Evolutionary conservation across 2,113 vertebrate species (phyloP).

Genomic region (Progne subis): DNA sequence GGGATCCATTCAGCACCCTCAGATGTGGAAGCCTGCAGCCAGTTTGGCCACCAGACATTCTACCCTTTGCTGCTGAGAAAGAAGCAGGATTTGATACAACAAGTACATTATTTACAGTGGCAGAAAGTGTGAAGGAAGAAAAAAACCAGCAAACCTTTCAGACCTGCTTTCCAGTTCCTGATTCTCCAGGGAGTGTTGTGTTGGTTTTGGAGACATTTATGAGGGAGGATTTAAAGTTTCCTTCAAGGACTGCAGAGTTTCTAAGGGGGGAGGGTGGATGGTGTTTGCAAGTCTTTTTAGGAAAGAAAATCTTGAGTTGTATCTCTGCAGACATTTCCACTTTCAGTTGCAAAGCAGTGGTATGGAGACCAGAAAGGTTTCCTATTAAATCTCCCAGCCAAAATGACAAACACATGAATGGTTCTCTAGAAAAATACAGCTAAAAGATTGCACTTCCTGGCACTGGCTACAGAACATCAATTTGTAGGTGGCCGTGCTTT

Average conservation of each 20-base stretch:
- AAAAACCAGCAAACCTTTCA: background rate
- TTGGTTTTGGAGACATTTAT: constrained; percentile 32
- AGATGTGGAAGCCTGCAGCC: background rate
- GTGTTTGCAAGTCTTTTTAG: background rate
- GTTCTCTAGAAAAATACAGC: background rate
- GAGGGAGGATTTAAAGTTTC: background rate
- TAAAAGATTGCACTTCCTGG: background rate
- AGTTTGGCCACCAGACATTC: background rate
- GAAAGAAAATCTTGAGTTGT: background rate
- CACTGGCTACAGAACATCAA: background rate
- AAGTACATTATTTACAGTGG: background rate
- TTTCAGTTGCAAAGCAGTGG: background rate
- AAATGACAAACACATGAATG: background rate
- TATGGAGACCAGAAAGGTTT: background rate
- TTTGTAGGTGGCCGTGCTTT: background rate
- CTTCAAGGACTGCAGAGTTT: background rate
- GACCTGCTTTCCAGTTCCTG: background rate
- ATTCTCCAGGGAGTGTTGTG: constrained; percentile 9
- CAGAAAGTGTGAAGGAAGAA: background rate
- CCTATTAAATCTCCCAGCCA: background rate
- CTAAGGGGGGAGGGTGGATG: background rate
- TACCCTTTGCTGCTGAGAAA: background rate
- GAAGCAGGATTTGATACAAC: background rate
- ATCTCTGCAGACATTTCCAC: background rate
- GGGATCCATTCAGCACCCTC: rapidly evolving